These are phyloP conservation scores for Zaprionus bogoriensis DNA, from an alignment of 2,888 invertebrate genomes.

Conservation along the genomic window DNA sequence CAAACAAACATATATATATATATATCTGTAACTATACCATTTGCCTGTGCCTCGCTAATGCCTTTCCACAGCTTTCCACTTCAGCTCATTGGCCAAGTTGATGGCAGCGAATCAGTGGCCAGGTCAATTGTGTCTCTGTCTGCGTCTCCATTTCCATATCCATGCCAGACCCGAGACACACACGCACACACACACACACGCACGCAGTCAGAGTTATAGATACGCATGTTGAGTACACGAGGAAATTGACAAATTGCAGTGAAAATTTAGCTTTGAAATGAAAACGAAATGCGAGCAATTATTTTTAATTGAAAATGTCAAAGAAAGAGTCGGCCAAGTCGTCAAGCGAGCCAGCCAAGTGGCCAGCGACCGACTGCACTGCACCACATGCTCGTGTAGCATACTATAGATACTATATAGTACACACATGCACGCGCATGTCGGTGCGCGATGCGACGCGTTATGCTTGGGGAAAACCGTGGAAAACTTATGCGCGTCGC, in stretches of 20 bases:
- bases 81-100: background rate
- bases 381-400: slow-evolving; percentile 20
- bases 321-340: slow-evolving; percentile 59
- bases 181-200: slow-evolving; percentile 8
- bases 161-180: slow-evolving; percentile 4
- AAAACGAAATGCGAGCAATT: slow-evolving; percentile 76
- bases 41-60: background rate
- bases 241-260: slow-evolving; percentile 72
- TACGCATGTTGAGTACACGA: slow-evolving; percentile 29
- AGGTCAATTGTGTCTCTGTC: slow-evolving; percentile 38
- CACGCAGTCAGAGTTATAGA: slow-evolving; percentile 12
- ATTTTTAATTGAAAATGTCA: slow-evolving; percentile 79
- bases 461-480: slow-evolving; percentile 43
- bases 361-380: slow-evolving; percentile 3
- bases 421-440: background rate
- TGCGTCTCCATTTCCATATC: slow-evolving; percentile 26
- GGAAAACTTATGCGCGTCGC: slow-evolving; percentile 43
- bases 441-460: slow-evolving; percentile 8
- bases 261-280: slow-evolving; percentile 60
- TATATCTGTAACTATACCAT: background rate
- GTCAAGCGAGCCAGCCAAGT: slow-evolving; percentile 27
- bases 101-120: slow-evolving; percentile 41
- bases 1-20: too few relatives aligned
- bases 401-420: slow-evolving; percentile 19
- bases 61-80: background rate